phyloP scores from a whole-genome alignment of 2,888 invertebrate species.

The Parelbella ahira region DNA sequence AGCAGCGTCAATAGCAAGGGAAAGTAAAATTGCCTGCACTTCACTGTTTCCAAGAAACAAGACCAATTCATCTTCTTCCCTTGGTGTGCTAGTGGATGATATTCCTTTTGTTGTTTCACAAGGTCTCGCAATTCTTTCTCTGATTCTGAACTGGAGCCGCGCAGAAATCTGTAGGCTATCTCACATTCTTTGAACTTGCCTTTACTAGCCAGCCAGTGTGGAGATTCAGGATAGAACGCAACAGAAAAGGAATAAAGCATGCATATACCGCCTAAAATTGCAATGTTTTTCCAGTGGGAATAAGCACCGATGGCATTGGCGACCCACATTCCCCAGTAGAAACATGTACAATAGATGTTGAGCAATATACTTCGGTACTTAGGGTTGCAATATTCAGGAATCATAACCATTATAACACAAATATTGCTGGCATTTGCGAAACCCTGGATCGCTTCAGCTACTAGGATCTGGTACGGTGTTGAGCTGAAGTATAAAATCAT shows the following conservation, averaged over 20 bases:
- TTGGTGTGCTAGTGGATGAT: neutral
- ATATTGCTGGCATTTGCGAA: conserved; percentile 33
- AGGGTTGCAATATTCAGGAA: conserved; percentile 37
- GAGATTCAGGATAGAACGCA: conserved; percentile 21
- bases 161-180: conserved; percentile 41
- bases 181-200: conserved; percentile 46
- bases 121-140: conserved; percentile 40
- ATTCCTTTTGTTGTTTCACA: conserved; percentile 25
- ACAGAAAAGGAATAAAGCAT: conserved; percentile 5
- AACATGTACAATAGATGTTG: conserved; percentile 35
- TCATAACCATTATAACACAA: conserved; percentile 32
- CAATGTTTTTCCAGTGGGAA: conserved; percentile 28
- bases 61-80: neutral
- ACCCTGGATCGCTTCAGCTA: conserved; percentile 39
- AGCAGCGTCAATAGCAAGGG: neutral
- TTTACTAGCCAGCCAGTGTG: conserved; percentile 47
- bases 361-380: conserved; percentile 36
- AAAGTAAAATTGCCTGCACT: conserved; percentile 4
- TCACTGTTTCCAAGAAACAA: neutral
- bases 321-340: conserved; percentile 39
- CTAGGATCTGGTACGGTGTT: conserved; percentile 35
- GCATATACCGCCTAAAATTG: conserved; percentile 33
- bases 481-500: conserved; percentile 34
- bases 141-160: conserved; percentile 38
- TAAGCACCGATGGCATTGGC: conserved; percentile 40